Evolutionary conservation across 2,113 vertebrate species (phyloP).

Genomic region (Malurus elegans): DNA sequence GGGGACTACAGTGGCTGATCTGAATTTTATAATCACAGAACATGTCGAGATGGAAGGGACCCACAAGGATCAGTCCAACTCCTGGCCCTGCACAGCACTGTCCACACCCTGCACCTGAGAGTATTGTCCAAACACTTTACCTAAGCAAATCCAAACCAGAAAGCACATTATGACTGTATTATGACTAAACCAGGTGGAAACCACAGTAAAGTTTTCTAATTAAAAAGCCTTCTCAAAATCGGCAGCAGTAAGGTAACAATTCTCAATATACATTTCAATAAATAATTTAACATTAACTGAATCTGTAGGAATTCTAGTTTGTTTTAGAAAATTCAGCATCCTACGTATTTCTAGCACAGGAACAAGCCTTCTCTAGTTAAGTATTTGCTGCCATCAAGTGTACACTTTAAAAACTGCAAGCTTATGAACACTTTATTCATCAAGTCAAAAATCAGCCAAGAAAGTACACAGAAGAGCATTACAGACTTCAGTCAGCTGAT

Average conservation of each 20-base stretch:
- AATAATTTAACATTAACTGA: background rate
- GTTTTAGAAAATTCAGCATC: background rate
- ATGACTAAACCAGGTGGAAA: background rate
- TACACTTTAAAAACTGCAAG: constrained; percentile 43
- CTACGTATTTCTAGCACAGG: background rate
- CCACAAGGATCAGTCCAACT: background rate
- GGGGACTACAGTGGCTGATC: rapidly evolving
- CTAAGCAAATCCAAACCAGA: background rate
- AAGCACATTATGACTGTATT: background rate
- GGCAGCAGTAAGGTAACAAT: background rate
- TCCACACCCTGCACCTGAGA: background rate
- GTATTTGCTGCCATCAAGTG: constrained; percentile 74
- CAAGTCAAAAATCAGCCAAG: background rate
- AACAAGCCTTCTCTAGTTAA: background rate
- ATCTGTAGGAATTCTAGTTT: background rate
- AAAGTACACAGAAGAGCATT: background rate
- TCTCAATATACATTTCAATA: background rate
- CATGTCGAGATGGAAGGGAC: background rate
- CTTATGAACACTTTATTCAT: background rate
- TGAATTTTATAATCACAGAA: background rate
- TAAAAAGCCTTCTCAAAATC: background rate
- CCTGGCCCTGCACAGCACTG: background rate
- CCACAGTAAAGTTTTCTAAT: background rate
- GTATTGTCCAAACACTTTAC: background rate
- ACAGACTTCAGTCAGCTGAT: background rate